Conservation (phyloP, 2,113 vertebrate species). For the Cottus gobio region DNA sequence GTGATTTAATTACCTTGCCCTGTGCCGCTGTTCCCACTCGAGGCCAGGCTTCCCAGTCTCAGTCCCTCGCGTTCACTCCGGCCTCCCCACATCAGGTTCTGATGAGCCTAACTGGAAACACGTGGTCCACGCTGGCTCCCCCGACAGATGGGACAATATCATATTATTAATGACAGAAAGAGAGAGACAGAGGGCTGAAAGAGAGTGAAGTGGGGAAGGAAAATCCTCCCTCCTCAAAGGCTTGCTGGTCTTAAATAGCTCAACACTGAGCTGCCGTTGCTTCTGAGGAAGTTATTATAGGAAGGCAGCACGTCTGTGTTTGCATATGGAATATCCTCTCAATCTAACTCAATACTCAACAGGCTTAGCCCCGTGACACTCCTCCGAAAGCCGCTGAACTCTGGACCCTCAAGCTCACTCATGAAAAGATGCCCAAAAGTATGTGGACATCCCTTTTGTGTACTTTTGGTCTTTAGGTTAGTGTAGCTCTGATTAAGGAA, state of each 20-base stretch:
- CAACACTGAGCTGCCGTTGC: constrained; percentile 65
- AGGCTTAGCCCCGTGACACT: constrained; percentile 53
- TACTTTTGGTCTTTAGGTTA: background rate
- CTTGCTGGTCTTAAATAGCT: constrained; percentile 74
- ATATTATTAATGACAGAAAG: constrained; percentile 83
- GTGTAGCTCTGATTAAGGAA: background rate
- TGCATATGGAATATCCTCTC: constrained; percentile 69
- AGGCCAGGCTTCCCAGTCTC: constrained; percentile 52
- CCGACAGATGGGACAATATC: constrained; percentile 82
- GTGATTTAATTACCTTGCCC: constrained; percentile 63
- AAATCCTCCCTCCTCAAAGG: constrained; percentile 69
- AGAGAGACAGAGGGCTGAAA: constrained; percentile 33
- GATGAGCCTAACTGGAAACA: constrained; percentile 83
- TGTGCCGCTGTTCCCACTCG: constrained; percentile 44
- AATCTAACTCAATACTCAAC: constrained; percentile 49
- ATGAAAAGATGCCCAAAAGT: constrained; percentile 2
- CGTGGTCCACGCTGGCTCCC: constrained; percentile 76
- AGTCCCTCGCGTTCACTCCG: constrained; percentile 48
- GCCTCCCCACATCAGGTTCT: constrained; percentile 78
- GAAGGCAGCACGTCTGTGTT: constrained; percentile 70
- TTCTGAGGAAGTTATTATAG: constrained; percentile 76
- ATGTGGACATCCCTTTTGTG: background rate
- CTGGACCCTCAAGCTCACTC: constrained; percentile 19
- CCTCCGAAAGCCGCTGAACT: constrained; percentile 42
- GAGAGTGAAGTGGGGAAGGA: constrained; percentile 45